Evolutionary conservation across 2,888 invertebrate genomes (phyloP).

Genomic region (Drosophila mulleri): DNA sequence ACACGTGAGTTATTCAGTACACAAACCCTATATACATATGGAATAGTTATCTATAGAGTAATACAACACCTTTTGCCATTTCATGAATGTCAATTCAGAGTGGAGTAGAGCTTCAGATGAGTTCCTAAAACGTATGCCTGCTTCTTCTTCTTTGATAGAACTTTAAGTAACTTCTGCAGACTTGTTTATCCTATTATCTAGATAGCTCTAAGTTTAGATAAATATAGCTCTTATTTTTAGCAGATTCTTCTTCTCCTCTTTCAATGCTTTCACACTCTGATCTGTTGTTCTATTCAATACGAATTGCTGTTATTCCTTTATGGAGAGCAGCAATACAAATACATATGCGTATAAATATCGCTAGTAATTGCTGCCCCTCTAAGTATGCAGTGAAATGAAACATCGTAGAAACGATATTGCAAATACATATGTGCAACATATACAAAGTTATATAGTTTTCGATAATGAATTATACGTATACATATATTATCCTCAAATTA

Average conservation of each 20-base stretch:
- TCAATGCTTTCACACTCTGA: neutral
- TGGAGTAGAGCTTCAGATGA: neutral
- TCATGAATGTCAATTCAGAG: neutral
- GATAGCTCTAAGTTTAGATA: no score
- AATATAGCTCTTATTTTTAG: neutral
- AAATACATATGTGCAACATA: neutral
- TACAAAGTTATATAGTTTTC: neutral
- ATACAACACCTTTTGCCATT: constrained; percentile 10
- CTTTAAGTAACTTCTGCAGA: neutral
- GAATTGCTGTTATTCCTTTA: neutral
- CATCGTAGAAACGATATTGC: constrained; percentile 1
- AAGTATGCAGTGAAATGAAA: constrained; percentile 15
- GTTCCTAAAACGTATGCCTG: neutral
- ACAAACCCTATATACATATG: constrained; percentile 15
- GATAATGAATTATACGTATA: no score
- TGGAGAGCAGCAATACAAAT: accelerated
- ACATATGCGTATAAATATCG: neutral
- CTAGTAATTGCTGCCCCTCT: constrained; percentile 5
- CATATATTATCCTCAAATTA: no score
- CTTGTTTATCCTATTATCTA: no score
- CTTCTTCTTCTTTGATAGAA: neutral
- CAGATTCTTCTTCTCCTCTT: neutral
- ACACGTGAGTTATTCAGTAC: constrained; percentile 54
- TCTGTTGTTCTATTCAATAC: neutral
- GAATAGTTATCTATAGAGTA: constrained; percentile 4